Percentiles rank a stretch among this genome's conserved stretches.
These are phyloP conservation scores for Sapayoa aenigma DNA, from an alignment of 2,113 vertebrate genomes.

Conservation along the genomic window DNA sequence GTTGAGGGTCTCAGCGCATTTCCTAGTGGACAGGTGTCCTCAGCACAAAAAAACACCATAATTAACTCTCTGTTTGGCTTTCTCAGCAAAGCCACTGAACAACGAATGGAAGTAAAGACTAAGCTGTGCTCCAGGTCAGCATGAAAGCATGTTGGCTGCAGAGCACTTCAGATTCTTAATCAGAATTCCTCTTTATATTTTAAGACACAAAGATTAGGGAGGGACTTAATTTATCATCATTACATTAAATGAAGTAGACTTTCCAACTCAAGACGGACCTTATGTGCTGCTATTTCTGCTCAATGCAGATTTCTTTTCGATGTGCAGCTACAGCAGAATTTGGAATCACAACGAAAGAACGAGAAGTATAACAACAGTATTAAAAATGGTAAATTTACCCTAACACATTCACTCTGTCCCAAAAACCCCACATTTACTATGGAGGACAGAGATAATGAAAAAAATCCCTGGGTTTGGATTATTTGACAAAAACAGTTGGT, in stretches of 20 bases:
- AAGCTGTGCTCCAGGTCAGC: conserved; percentile 11
- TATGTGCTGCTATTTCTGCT: background rate
- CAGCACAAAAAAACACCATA: conserved; percentile 53
- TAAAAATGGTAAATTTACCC: background rate
- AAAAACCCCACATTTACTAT: background rate
- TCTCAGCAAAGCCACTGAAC: conserved; percentile 31
- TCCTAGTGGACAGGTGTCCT: conserved; percentile 68
- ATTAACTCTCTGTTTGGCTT: conserved; percentile 61
- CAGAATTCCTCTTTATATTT: background rate
- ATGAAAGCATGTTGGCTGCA: background rate
- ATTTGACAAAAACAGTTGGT: background rate
- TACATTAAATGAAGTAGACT: background rate
- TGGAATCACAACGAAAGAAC: background rate
- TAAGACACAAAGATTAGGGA: background rate
- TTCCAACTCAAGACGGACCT: background rate
- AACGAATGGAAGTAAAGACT: background rate
- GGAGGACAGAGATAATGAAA: background rate
- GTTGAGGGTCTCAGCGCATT: conserved; percentile 66
- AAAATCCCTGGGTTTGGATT: background rate
- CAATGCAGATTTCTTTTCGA: background rate
- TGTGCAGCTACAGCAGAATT: background rate
- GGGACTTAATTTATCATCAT: background rate
- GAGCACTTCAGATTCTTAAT: background rate
- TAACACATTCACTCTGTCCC: background rate
- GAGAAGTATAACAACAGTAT: background rate